Base-by-base conservation (phyloP, 2,797 vertebrate species). In the Gorsachius magnificus region DNA sequence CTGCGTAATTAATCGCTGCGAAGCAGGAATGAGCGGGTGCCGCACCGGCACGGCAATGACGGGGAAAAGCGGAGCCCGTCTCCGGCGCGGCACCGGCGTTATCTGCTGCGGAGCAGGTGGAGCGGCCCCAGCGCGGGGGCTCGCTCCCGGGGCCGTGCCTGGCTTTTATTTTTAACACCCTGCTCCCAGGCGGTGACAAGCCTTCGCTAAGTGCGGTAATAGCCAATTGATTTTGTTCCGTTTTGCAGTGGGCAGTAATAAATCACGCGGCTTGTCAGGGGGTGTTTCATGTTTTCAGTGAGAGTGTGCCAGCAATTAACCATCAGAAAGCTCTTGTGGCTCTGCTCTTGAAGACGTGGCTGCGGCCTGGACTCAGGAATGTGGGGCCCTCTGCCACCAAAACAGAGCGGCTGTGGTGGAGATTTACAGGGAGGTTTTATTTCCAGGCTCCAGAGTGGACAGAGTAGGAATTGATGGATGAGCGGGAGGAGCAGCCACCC, bases 201-300 rank as follows among this genome's bases (percentile, higher is more conserved):
- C 98, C 98, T 97, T 98, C 97, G 98, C 99, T 99, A 99, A 99
- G 99, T 99, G 99, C 98, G 98, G 98, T 99, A 99, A 99, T 99
- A 99, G 99, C 98, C 99, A 99, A 99, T 99, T 99, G 99, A 99
- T 99, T 99, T 99, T 99, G 98, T 99, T 99, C 98, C 98, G 98
- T 99, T 99, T 98, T 99, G 99, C 98, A 98, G 98, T 98, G 98
- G 98, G 98, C 97, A 98, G 98, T 99, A 98, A 99, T 99, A 99
- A 99, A 99, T 99, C 99, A 99, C 98, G 97, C 96, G 75, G 97
- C 98, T 98, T 99, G 99, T 99, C 99, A 99, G 97, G 97, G 98
- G 97, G 97, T 95, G 98, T 98, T 98, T 98, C 99, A 97, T 98
- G 98, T 99, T 99, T 98, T 98, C 97, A 98, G 98, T 98, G 98